These are phyloP conservation scores for Fistularia commersonii DNA, from an alignment of 2,797 vertebrate genomes.

Conservation along the genomic window DNA sequence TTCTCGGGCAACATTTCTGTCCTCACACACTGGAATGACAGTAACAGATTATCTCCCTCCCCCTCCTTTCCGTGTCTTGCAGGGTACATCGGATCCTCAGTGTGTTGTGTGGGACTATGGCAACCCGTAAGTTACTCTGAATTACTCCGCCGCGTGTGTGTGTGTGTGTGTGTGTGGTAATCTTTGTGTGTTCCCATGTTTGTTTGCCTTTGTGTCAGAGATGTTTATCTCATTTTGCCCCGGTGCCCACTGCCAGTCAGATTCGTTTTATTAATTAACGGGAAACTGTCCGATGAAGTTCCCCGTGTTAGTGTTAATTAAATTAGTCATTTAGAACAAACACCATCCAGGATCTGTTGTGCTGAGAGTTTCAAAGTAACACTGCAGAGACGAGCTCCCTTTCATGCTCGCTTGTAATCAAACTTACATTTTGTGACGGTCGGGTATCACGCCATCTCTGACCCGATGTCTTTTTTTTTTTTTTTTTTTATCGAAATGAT, in stretches of 20 bases:
- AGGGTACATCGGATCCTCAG: conserved; percentile 93
- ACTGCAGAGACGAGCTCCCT: no score
- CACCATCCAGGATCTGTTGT: conserved; percentile 26
- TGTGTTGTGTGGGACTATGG: conserved; percentile 95
- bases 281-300: conserved; percentile 55
- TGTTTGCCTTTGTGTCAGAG: conserved; percentile 7
- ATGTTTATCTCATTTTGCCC: conserved; percentile 34
- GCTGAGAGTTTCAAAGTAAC: conserved; percentile 37
- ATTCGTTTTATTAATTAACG: conserved; percentile 55
- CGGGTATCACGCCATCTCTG: no score
- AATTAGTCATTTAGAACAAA: conserved; percentile 54
- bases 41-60: conserved; percentile 56
- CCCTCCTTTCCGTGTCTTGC: conserved; percentile 43
- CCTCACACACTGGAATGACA: conserved; percentile 48
- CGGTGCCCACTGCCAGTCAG: conserved; percentile 25
- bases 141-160: conserved; percentile 24
- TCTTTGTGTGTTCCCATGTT: conserved; percentile 11
- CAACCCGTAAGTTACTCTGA: conserved; percentile 85
- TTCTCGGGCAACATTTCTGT: conserved; percentile 50
- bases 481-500: no score
- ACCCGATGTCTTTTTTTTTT: no score
- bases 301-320: conserved; percentile 55
- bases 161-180: conserved; percentile 8
- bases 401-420: no score
- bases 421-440: no score